A percentile compares a stretch with the other conserved stretches of the same genome.
phyloP scores from a whole-genome alignment of 1,140 invertebrate species.

The fruit fly (Drosophila melanogaster) region DNA sequence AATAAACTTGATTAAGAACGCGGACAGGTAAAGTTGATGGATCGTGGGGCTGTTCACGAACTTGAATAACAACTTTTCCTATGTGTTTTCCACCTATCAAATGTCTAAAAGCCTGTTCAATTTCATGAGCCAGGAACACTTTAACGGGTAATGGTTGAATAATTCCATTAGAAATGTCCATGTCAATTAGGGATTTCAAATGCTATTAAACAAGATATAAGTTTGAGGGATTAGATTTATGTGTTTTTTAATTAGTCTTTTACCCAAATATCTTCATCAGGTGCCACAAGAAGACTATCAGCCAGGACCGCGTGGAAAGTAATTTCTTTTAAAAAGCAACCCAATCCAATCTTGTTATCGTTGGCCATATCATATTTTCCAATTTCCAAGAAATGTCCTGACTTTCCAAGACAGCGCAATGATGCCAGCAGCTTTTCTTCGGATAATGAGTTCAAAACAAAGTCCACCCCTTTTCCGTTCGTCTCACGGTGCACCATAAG shows the following conservation, averaged over 20 bases:
- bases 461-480: conserved; percentile 88
- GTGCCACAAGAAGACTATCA: conserved; percentile 89
- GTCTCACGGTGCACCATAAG: conserved; percentile 86
- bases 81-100: conserved; percentile 95
- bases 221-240: not conserved
- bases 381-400: conserved; percentile 91
- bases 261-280: conserved; percentile 85
- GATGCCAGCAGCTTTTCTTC: conserved; percentile 90
- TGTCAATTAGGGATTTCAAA: conserved; percentile 71
- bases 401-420: conserved; percentile 89
- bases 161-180: conserved; percentile 85
- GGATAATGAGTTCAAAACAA: conserved; percentile 89
- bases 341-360: conserved; percentile 88
- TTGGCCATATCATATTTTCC: conserved; percentile 90
- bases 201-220: conserved; percentile 28
- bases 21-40: conserved; percentile 61
- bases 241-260: not conserved
- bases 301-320: conserved; percentile 95
- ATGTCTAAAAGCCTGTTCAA: conserved; percentile 89
- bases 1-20: conserved; percentile 84
- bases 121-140: conserved; percentile 87
- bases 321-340: conserved; percentile 92
- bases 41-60: conserved; percentile 60
- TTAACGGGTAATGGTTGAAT: conserved; percentile 87
- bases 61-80: conserved; percentile 89